Evolutionary conservation across 2,113 vertebrate species (phyloP).

Genomic region (Phycodurus eques): DNA sequence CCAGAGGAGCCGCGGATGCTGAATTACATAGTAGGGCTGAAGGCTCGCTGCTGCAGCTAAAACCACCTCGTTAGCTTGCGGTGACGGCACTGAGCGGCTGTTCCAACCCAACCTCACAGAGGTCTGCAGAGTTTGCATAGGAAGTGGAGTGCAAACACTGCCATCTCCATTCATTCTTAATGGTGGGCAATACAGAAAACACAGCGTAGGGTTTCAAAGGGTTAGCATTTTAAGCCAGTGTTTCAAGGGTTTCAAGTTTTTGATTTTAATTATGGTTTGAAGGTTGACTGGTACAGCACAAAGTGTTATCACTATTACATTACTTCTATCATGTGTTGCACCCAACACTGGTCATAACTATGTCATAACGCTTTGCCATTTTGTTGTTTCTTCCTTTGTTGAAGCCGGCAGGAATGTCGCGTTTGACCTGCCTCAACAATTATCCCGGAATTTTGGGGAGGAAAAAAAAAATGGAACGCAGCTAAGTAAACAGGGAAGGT

Average conservation of each 20-base stretch:
- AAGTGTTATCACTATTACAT: neutral
- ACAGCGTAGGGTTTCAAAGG: neutral
- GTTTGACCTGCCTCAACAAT: slow-evolving; percentile 43
- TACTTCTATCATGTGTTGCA: neutral
- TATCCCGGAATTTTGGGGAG: slow-evolving; percentile 21
- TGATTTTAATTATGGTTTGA: neutral
- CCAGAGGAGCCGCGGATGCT: slow-evolving; percentile 48
- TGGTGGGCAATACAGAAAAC: neutral
- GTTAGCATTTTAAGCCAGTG: neutral
- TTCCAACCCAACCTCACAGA: slow-evolving; percentile 56
- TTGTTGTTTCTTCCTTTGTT: slow-evolving; percentile 25
- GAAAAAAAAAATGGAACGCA: slow-evolving; percentile 27
- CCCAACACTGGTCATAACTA: neutral
- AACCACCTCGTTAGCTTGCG: slow-evolving; percentile 70
- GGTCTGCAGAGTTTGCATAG: slow-evolving; percentile 59
- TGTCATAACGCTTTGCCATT: slow-evolving; percentile 7
- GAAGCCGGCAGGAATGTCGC: slow-evolving; percentile 39
- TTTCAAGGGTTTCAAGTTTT: neutral
- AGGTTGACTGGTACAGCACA: neutral
- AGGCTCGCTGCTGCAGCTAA: slow-evolving; percentile 47
- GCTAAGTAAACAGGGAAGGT: slow-evolving; percentile 44
- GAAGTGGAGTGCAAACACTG: slow-evolving; percentile 62
- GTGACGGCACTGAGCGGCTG: slow-evolving; percentile 63
- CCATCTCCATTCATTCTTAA: slow-evolving; percentile 26
- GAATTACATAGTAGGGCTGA: slow-evolving; percentile 65